These are phyloP conservation scores for Coptodon rendalli DNA, from an alignment of 2,113 vertebrate species.

Conservation along the genomic window DNA sequence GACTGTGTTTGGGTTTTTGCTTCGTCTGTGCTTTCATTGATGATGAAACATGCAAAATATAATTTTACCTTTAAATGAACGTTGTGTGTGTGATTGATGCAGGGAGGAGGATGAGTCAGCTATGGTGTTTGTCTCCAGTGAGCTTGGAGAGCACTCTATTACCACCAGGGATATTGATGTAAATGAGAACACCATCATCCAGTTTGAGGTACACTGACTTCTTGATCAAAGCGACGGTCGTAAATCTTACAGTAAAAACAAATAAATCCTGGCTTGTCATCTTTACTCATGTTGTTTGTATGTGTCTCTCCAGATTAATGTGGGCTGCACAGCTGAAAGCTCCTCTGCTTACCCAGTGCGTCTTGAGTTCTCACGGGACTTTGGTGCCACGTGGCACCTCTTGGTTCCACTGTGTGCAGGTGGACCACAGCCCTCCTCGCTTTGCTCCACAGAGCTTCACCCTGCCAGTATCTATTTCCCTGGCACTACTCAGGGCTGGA, in stretches of 20 bases:
- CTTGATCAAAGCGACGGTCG: background rate
- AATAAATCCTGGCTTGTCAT: background rate
- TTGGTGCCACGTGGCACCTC: conserved; percentile 94
- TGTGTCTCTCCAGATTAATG: conserved; percentile 81
- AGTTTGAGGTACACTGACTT: conserved; percentile 86
- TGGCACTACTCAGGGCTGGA: conserved; percentile 92
- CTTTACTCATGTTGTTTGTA: background rate
- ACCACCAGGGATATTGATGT: conserved; percentile 91
- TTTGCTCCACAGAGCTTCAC: conserved; percentile 95
- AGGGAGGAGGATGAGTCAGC: conserved; percentile 95
- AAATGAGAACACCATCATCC: conserved; percentile 94
- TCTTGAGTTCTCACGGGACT: conserved; percentile 92
- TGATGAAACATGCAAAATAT: background rate
- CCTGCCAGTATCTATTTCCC: conserved; percentile 92
- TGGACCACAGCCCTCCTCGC: conserved; percentile 83
- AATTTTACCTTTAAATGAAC: background rate
- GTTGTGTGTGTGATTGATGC: background rate
- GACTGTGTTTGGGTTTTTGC: background rate
- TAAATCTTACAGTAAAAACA: background rate
- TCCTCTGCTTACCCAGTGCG: conserved; percentile 83
- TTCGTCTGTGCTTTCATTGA: background rate
- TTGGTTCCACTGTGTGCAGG: conserved; percentile 92
- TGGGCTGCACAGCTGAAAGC: conserved; percentile 92
- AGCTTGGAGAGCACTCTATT: conserved; percentile 93
- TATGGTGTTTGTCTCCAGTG: conserved; percentile 97